Evolutionary conservation across 2,113 vertebrate genomes (phyloP).

Genomic region (Peromyscus maniculatus): DNA sequence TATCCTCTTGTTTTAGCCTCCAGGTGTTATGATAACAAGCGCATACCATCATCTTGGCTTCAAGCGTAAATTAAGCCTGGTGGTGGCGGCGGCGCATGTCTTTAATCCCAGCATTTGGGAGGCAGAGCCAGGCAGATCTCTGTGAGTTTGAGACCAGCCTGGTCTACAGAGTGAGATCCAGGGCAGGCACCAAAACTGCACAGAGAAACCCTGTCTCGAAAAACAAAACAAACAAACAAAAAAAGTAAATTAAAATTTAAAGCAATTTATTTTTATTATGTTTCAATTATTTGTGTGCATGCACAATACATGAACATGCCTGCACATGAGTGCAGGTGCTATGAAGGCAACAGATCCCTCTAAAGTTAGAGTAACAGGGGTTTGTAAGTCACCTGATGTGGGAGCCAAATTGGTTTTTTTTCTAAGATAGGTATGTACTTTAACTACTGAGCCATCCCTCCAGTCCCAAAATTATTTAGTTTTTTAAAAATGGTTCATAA

Average conservation of each 20-base stretch:
- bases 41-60: neutral
- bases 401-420: neutral
- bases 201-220: too few relatives aligned
- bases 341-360: neutral
- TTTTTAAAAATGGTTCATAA: neutral
- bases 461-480: neutral
- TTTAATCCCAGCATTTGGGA: too few relatives aligned
- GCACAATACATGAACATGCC: neutral
- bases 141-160: too few relatives aligned
- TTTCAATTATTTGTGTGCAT: neutral
- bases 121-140: too few relatives aligned
- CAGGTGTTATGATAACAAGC: neutral
- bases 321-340: neutral
- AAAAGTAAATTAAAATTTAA: neutral
- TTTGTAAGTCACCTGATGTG: neutral
- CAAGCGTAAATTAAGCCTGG: neutral
- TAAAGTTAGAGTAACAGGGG: neutral
- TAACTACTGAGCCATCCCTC: neutral
- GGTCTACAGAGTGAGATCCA: too few relatives aligned
- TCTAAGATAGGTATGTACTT: neutral
- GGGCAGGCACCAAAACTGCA: too few relatives aligned
- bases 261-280: neutral
- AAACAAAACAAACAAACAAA: too few relatives aligned
- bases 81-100: too few relatives aligned
- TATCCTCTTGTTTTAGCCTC: neutral